Base-by-base conservation (phyloP, 2,888 invertebrate genomes). In the Altica lythri region DNA sequence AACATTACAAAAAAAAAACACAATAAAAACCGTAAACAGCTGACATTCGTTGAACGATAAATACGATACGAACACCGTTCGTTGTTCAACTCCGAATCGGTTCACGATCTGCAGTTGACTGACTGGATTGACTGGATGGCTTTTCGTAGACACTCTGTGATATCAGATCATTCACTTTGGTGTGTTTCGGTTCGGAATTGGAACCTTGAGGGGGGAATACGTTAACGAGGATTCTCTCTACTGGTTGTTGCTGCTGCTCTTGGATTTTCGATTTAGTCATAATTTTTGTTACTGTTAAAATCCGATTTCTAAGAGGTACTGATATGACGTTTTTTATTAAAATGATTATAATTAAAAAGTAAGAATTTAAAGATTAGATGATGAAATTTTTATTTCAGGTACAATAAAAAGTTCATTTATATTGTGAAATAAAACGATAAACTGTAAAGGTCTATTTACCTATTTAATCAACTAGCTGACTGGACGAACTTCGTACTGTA, bases 141-240 rank as follows among this genome's bases (percentile, higher is more conserved):
- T 53, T 53, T 53, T 42, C 19, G 49, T 57, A 60, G 55, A 59
- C 57, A 47, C 53, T 29, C 57, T 53, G 60, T 65, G 66, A 68
- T 66, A 66, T 62, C 65, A 64, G 68, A 68, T 68, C 68, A 62
- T 68, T 68, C 66, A 68, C 68, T 60, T 62, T 35, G 54, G 58
- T 25, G 13, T 13, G 54, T 56, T 52, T 51, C 49, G 53, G 53
- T 40, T 22, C 40, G 40, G 14, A 25, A 4, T 40, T 54, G 66
- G 64, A 61, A 48, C 55, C 53, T 53, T 44, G 45, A 42, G 30
- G 47, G 38, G 42, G 54, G 49, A 46, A 30, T 25, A 42, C n/a
- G 25, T 19, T 5, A n/a, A n/a, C n/a, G n/a, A n/a, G 37, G 18
- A 37, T 19, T 37, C 37, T 18, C 19, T 35, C 10, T 35, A 35